Conservation (phyloP, 53 echinoderm and acorn worm species). For the Zoroaster sp. region DNA sequence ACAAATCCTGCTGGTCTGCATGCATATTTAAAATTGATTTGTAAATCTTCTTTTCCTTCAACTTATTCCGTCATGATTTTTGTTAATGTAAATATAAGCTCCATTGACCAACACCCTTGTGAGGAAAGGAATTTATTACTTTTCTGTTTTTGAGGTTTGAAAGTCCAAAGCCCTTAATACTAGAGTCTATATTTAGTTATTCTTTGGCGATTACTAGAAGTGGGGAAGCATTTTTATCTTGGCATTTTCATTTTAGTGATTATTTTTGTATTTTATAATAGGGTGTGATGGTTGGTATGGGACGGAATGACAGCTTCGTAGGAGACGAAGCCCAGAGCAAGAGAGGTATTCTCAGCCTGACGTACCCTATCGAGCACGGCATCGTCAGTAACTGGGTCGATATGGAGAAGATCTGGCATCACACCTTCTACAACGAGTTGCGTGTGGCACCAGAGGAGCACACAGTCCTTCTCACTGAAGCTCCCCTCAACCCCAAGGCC, state of each 20-base stretch:
- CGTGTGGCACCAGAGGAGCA: slow-evolving; percentile 94
- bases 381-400: slow-evolving; percentile 99
- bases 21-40: too few relatives aligned
- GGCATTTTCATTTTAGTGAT: too few relatives aligned
- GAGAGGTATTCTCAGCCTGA: slow-evolving; percentile 95
- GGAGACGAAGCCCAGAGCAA: slow-evolving; percentile 99
- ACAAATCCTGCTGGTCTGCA: too few relatives aligned
- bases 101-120: too few relatives aligned
- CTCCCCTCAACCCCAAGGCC: slow-evolving; percentile 66
- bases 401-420: slow-evolving; percentile 99
- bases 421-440: slow-evolving; percentile 97
- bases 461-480: slow-evolving; percentile 88
- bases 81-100: background rate
- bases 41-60: background rate
- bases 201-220: too few relatives aligned
- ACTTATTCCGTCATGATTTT: background rate
- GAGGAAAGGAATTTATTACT: too few relatives aligned
- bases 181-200: too few relatives aligned
- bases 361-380: slow-evolving; percentile 99
- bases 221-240: too few relatives aligned
- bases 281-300: slow-evolving; percentile 93
- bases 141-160: too few relatives aligned
- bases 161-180: too few relatives aligned
- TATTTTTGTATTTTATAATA: slow-evolving; percentile 4
- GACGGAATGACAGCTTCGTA: slow-evolving; percentile 85